Evolutionary conservation across 2,888 invertebrate genomes (phyloP).

Genomic region (Sinhomidia bicolor): DNA sequence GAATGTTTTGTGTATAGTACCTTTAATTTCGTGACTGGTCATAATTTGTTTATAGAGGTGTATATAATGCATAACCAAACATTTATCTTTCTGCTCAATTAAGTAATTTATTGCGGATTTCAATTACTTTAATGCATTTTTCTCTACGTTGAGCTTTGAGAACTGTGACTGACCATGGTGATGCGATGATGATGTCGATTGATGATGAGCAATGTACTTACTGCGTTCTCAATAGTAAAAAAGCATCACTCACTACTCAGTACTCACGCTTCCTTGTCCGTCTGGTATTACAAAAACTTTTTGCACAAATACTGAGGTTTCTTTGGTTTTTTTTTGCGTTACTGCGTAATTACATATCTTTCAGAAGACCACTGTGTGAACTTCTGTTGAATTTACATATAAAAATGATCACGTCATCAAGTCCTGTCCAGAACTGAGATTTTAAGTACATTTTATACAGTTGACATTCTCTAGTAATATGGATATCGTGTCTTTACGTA

Average conservation of each 20-base stretch:
- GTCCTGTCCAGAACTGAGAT: not conserved
- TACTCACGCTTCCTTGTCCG: not conserved
- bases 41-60: slow-evolving; percentile 4
- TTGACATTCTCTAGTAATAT: too few species aligned
- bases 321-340: slow-evolving; percentile 19
- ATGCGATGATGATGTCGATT: too few species aligned
- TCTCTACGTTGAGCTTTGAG: not conserved
- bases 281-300: not conserved
- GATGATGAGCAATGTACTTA: too few species aligned
- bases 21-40: slow-evolving; percentile 8
- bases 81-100: slow-evolving; percentile 25
- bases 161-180: not conserved
- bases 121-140: not conserved
- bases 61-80: not conserved
- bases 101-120: slow-evolving; percentile 33
- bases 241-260: not conserved
- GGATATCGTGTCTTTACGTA: not conserved
- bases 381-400: not conserved
- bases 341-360: not conserved
- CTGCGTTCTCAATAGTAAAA: too few species aligned
- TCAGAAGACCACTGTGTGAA: not conserved
- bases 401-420: not conserved
- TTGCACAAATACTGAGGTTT: slow-evolving; percentile 1
- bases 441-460: not conserved
- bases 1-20: too few species aligned